Base-by-base conservation (phyloP, 2,113 vertebrate species). In the Balaeniceps rex region DNA sequence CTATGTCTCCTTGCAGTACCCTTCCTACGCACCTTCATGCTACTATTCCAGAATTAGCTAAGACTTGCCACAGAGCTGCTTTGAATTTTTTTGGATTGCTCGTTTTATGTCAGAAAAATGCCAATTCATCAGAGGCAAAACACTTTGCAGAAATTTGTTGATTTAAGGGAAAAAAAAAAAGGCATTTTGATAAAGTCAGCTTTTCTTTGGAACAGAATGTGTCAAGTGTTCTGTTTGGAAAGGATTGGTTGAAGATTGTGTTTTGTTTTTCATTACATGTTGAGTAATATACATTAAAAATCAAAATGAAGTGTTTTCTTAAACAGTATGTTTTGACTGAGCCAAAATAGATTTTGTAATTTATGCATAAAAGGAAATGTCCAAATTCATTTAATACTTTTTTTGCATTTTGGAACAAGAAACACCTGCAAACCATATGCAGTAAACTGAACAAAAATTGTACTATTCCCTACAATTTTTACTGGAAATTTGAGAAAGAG, bases 21-120 rank as follows among this genome's bases (percentile, higher is more conserved):
- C 95, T 97, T 97, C 96, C 96, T 14, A 97, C 93, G 92, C 96
- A 96, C 96, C 95, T 96, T 94, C 94, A 69, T n/a, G 80, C 83
- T 97, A 60, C 96, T 92, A 15, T 85, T 96, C 96, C 93, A 61
- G 61, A 95, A 94, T 97, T 97, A 96, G 94, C 91, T 85, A 91
- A 85, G 87, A 82, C 91, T 96, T 97, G 87, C 93, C 87, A 96
- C 93, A 79, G 91, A 93, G 87, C 83, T 74, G 88, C 77, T 89
- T 82, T 69, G 87, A 91, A 90, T 92, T 87, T 91, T 71, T 96
- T 92, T 91, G 31, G 81, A 95, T 93, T 94, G 91, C 94, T 97
- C 95, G 76, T 89, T 97, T 94, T 57, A 76, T 42, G 94, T 91
- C 83, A 96, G 70, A 80, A 97, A 97, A 97, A 97, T 91, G 96